Percentiles rank a stretch among this genome's conserved stretches.
Evolutionary conservation across 2,888 invertebrate genomes (phyloP).

Genomic region (Mechanitis mazaeus): DNA sequence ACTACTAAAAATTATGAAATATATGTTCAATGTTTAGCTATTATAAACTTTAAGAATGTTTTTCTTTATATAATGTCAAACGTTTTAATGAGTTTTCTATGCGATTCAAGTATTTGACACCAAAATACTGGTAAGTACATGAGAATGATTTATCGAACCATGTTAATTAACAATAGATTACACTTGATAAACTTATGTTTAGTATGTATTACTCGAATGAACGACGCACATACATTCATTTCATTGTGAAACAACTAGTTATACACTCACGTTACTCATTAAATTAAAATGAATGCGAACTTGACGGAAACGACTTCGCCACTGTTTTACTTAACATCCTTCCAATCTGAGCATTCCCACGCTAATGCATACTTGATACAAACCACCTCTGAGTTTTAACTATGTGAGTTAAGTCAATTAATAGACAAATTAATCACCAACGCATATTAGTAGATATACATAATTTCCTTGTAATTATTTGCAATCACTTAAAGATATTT

Average conservation of each 20-base stretch:
- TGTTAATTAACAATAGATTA: too few species aligned
- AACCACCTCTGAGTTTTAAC: constrained; percentile 14
- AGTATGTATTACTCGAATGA: constrained; percentile 10
- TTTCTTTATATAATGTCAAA: too few species aligned
- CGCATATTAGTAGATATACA: not conserved
- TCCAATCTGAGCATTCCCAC: constrained; percentile 23
- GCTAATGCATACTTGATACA: constrained; percentile 19
- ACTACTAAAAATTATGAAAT: not conserved
- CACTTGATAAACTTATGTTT: too few species aligned
- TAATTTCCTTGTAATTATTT: too few species aligned
- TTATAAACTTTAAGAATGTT: too few species aligned
- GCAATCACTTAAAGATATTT: too few species aligned
- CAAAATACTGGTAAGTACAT: too few species aligned
- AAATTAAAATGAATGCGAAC: constrained; percentile 26
- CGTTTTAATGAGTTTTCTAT: too few species aligned
- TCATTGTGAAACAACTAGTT: constrained; percentile 16
- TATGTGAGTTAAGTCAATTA: constrained; percentile 26
- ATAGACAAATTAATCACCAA: constrained; percentile 25
- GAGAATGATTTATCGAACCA: too few species aligned
- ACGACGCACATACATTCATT: constrained; percentile 18
- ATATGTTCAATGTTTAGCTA: not conserved
- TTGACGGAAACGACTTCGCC: constrained; percentile 24
- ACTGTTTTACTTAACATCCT: constrained; percentile 27
- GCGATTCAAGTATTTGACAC: too few species aligned
- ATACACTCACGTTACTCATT: constrained; percentile 30